Base-by-base conservation (phyloP, 1,140 invertebrate species). In the Copidosoma floridanum region DNA sequence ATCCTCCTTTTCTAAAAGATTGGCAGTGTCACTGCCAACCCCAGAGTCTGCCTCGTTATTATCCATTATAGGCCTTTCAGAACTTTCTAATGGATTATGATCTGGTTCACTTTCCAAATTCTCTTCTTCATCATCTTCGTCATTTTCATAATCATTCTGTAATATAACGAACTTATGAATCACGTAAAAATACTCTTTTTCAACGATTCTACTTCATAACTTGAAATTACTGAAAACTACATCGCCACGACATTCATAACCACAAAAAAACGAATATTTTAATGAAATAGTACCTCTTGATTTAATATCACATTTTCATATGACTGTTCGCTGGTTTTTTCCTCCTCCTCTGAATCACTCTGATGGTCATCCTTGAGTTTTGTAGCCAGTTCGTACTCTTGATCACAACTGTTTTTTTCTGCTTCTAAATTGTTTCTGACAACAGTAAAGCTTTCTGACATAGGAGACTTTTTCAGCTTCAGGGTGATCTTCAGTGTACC, bases 21-120 rank as follows among this genome's bases (percentile, higher is more conserved):
- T 80, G 32, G 73, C 73, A 71, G 75, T 78, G 68, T 81, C 79
- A 66, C 79, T 81, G 12, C 79, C 79, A 61, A 81, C 79, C 14
- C 78, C 79, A 14, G 79, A 81, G 48, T 81, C 79, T 10, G 71
- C 75, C 53, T 81, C 79, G 26, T 80, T 80, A 23, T 71, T 59
- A 57, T 81, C 78, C 61, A 74, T 65, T 46, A 73, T 74, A 23
- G 72, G 71, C 57, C 71, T 70, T 26, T 79, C 77, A 65, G 69
- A 71, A 23, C 75, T 76, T 52, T 80, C 74, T 55, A 77, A 48
- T 20, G 71, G 68, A 65, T 75, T 75, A 12, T 71, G 65, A 44
- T 72, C 69, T 0, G 53, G 27, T 41, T 77, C 71, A 0, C 64
- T 54, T 7, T 73, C 65, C 26, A 72, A 74, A 58, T 77, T 73